A percentile compares a stretch with the other conserved stretches of the same genome.
Conservation (phyloP, 2,888 invertebrate genomes). For the Dynastes tityus region DNA sequence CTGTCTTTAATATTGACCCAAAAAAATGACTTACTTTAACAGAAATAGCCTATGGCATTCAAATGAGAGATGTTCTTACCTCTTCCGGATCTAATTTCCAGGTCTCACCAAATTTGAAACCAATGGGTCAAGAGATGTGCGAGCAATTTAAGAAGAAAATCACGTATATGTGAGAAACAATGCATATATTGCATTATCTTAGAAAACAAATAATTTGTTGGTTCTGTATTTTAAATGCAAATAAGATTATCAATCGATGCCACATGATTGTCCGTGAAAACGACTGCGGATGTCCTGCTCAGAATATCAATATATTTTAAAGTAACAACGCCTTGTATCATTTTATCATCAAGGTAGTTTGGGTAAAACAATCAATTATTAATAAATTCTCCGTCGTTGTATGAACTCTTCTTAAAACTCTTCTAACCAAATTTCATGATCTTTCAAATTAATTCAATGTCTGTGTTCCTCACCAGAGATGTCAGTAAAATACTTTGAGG, state of each 20-base stretch:
- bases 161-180: neutral
- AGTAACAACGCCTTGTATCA: too few species aligned
- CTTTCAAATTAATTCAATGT: too few species aligned
- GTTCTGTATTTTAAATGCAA: neutral
- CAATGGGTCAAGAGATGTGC: conserved; percentile 79
- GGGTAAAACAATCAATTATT: too few species aligned
- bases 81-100: conserved; percentile 91
- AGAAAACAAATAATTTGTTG: conserved; percentile 9
- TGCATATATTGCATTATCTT: neutral
- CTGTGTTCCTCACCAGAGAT: too few species aligned
- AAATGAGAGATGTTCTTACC: conserved; percentile 87
- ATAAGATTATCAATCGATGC: neutral
- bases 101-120: conserved; percentile 85
- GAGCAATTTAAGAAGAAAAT: conserved; percentile 36
- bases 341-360: too few species aligned
- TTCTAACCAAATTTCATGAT: too few species aligned
- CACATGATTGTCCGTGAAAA: too few species aligned
- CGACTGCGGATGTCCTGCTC: too few species aligned
- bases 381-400: too few species aligned
- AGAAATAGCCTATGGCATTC: conserved; percentile 91
- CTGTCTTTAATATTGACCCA: conserved; percentile 91
- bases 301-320: too few species aligned
- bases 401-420: too few species aligned
- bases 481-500: too few species aligned
- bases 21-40: conserved; percentile 86